These are phyloP conservation scores for Ophonus ardosiacus DNA, from an alignment of 2,888 invertebrate species.

Conservation along the genomic window DNA sequence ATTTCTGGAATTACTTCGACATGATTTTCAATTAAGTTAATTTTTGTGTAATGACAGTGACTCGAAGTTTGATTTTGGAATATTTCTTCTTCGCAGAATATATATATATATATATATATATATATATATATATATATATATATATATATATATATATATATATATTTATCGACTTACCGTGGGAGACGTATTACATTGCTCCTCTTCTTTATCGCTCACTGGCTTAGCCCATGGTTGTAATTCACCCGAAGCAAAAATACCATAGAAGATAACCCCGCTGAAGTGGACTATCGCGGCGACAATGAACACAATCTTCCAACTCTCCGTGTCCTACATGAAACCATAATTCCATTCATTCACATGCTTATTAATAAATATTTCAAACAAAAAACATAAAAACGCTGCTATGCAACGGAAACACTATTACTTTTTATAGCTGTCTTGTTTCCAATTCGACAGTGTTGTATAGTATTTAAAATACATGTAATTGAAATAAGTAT, in stretches of 20 bases:
- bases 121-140: too few relatives aligned
- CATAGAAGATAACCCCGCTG: slow-evolving; percentile 97
- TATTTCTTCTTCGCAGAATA: too few relatives aligned
- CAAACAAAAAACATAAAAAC: not conserved
- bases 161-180: slow-evolving; percentile 78
- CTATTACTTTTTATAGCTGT: slow-evolving; percentile 34
- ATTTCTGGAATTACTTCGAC: too few relatives aligned
- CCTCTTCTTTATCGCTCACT: slow-evolving; percentile 83
- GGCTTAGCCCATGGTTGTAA: slow-evolving; percentile 99
- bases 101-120: too few relatives aligned
- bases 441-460: slow-evolving; percentile 43
- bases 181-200: slow-evolving; percentile 84
- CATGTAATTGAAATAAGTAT: too few relatives aligned
- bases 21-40: too few relatives aligned
- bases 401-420: slow-evolving; percentile 2
- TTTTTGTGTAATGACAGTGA: too few relatives aligned
- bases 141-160: too few relatives aligned
- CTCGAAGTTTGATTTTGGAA: too few relatives aligned
- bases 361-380: slow-evolving; percentile 15
- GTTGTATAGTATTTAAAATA: too few relatives aligned
- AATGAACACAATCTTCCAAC: slow-evolving; percentile 96
- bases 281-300: slow-evolving; percentile 98
- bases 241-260: slow-evolving; percentile 98
- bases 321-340: slow-evolving; percentile 78
- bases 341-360: not conserved